Evolutionary conservation across 2,888 invertebrate species (phyloP).

Genomic region (Hydrotaea cyrtoneurina): DNA sequence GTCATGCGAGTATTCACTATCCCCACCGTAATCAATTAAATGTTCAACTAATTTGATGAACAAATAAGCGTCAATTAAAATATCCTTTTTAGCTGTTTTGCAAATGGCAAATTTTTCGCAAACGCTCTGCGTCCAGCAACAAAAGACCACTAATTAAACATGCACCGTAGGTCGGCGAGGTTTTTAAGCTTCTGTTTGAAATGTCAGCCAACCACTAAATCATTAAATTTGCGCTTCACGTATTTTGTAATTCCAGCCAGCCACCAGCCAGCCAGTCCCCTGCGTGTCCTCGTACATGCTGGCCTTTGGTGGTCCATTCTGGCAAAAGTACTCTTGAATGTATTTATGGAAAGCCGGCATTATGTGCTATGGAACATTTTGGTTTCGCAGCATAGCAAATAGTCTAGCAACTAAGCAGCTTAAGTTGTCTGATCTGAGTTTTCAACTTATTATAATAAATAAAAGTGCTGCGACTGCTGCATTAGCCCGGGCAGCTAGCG

Average conservation of each 20-base stretch:
- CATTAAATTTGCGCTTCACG: conserved; percentile 40
- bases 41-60: conserved; percentile 4
- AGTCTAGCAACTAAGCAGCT: conserved; percentile 50
- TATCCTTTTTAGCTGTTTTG: conserved; percentile 6
- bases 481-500: background rate
- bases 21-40: background rate
- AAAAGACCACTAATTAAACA: conserved; percentile 41
- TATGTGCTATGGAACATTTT: background rate
- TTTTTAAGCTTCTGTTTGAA: conserved; percentile 19
- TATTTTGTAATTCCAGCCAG: conserved; percentile 15
- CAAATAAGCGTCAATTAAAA: conserved; percentile 16
- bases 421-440: conserved; percentile 57
- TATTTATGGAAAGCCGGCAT: too few relatives aligned
- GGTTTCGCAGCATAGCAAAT: background rate
- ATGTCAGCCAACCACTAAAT: conserved; percentile 40
- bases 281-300: too few relatives aligned
- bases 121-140: background rate
- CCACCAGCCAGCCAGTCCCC: background rate
- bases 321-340: too few relatives aligned
- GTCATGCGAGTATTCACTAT: background rate
- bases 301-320: too few relatives aligned
- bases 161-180: conserved; percentile 7
- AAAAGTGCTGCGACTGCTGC: background rate
- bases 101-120: background rate
- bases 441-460: conserved; percentile 42